phyloP scores from a whole-genome alignment of 2,113 vertebrate species.

The Pollimyrus isidori region DNA sequence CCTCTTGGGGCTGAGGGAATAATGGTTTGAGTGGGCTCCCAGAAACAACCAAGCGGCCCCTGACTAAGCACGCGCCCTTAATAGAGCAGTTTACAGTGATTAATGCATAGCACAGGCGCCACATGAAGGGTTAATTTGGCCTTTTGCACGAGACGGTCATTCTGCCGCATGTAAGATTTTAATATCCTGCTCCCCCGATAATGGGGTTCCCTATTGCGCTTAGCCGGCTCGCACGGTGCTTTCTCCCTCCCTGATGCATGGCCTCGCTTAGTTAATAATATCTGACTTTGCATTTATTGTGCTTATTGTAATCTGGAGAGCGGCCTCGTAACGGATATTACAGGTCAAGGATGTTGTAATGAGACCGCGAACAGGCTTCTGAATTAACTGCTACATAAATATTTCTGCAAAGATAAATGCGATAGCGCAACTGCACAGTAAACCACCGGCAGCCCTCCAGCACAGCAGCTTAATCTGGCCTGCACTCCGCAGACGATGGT shows the following conservation, averaged over 20 bases:
- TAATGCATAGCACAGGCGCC: neutral
- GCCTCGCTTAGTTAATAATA: neutral
- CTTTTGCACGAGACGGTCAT: neutral
- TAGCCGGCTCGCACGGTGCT: neutral
- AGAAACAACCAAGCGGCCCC: neutral
- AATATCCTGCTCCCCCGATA: neutral
- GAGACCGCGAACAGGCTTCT: neutral
- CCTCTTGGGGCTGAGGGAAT: neutral
- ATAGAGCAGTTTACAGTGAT: neutral
- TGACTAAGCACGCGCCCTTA: neutral
- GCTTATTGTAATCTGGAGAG: neutral
- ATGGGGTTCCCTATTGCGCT: neutral
- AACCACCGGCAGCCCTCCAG: neutral
- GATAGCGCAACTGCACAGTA: neutral
- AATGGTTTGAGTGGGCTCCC: neutral
- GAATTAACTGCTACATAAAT: neutral
- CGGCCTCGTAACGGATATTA: neutral
- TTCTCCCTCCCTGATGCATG: neutral
- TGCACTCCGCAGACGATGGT: conserved; percentile 14
- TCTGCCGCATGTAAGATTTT: neutral
- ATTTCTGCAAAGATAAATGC: neutral
- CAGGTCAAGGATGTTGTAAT: neutral
- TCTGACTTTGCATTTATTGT: neutral
- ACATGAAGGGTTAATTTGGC: neutral
- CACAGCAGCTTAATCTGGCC: neutral